Conservation (phyloP, 2,888 invertebrate species). For the Dinocampus coccinellae region DNA sequence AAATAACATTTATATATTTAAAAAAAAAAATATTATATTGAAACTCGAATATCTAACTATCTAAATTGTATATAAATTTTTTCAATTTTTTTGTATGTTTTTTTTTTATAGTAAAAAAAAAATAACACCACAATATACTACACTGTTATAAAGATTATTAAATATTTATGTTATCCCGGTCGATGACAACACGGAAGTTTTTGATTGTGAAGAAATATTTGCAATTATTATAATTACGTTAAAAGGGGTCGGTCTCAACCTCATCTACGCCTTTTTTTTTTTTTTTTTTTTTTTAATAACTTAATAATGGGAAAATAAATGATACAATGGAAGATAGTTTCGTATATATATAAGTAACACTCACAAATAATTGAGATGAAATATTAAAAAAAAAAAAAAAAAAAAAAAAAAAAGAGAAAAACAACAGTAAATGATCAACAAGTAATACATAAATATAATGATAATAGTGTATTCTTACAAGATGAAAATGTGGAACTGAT, state of each 20-base stretch:
- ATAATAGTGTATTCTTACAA: background rate
- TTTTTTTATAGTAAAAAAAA: background rate
- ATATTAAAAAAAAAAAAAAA: conserved; percentile 4
- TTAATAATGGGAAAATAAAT: conserved; percentile 2
- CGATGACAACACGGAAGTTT: conserved; percentile 1
- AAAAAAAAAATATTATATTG: no score
- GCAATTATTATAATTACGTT: conserved; percentile 8
- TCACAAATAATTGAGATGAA: conserved; percentile 1
- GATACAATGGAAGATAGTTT: conserved; percentile 12
- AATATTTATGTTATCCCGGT: background rate
- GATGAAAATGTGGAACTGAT: background rate
- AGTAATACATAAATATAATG: conserved; percentile 7
- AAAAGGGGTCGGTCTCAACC: background rate
- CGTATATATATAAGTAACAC: background rate
- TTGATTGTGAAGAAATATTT: conserved; percentile 24
- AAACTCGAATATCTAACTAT: conserved; percentile 23
- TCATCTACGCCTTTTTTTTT: background rate
- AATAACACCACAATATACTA: background rate
- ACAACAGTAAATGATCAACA: conserved; percentile 6
- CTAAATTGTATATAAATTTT: no score
- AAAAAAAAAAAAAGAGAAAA: background rate
- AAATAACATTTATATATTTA: conserved; percentile 13
- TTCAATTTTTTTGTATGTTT: background rate
- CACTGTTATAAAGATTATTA: background rate
- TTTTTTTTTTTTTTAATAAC: background rate